These are phyloP conservation scores for Leptogaster cylindrica DNA, from an alignment of 2,888 invertebrate species.

Conservation along the genomic window DNA sequence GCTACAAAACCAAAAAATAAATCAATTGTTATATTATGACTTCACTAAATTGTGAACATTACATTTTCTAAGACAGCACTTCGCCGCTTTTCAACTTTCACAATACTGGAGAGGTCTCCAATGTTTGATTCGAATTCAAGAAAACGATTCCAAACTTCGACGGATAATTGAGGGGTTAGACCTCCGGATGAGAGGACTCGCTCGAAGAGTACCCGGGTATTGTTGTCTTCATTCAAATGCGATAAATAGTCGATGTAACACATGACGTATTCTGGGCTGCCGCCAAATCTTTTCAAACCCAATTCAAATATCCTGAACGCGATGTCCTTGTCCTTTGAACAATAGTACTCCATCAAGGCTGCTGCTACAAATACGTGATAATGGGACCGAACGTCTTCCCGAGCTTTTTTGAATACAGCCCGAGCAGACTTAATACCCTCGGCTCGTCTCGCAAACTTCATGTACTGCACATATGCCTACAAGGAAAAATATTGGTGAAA, in stretches of 20 bases:
- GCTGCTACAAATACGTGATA: constrained; percentile 97
- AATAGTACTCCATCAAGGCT: constrained; percentile 98
- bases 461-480: constrained; percentile 95
- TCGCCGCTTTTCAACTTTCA: constrained; percentile 94
- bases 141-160: constrained; percentile 98
- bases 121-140: constrained; percentile 98
- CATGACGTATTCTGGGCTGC: constrained; percentile 92
- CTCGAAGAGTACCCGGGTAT: constrained; percentile 98
- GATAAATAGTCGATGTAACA: constrained; percentile 97
- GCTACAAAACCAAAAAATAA: constrained; percentile 64
- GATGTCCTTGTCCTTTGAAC: constrained; percentile 96
- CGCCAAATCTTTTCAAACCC: constrained; percentile 94
- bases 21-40: neutral
- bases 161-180: constrained; percentile 88
- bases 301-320: constrained; percentile 97
- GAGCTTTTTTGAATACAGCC: constrained; percentile 90
- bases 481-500: constrained; percentile 49
- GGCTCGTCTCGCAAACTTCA: constrained; percentile 97
- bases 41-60: constrained; percentile 44
- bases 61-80: constrained; percentile 91
- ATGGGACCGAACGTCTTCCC: constrained; percentile 83
- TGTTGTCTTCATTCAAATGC: constrained; percentile 99
- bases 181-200: constrained; percentile 92
- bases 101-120: constrained; percentile 94
- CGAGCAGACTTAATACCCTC: constrained; percentile 98